These are phyloP conservation scores for Dolichopus griseipennis DNA, from an alignment of 2,888 invertebrate genomes.

Conservation along the genomic window DNA sequence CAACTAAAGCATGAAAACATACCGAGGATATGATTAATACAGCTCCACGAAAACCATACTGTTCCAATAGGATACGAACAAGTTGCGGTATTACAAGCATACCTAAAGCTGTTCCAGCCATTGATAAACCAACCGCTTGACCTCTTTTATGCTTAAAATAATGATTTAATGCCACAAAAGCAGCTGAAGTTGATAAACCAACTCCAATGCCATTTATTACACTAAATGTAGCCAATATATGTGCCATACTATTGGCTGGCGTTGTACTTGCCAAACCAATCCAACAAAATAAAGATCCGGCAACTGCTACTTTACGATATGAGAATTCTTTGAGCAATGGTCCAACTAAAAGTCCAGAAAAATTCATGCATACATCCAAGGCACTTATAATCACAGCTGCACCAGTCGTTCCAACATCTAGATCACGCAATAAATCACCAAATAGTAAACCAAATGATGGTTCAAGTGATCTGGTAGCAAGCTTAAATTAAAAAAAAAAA, in stretches of 20 bases:
- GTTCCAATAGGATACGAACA: conserved; percentile 54
- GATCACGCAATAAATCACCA: conserved; percentile 58
- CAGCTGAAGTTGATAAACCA: conserved; percentile 65
- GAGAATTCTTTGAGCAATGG: conserved; percentile 68
- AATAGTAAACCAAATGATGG: conserved; percentile 74
- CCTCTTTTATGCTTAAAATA: conserved; percentile 68
- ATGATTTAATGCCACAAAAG: conserved; percentile 70
- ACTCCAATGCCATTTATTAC: conserved; percentile 70
- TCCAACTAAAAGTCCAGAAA: conserved; percentile 68
- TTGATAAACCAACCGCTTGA: conserved; percentile 68
- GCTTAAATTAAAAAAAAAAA: conserved; percentile 46
- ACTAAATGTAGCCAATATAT: conserved; percentile 63
- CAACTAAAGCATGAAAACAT: conserved; percentile 59
- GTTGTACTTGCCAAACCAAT: conserved; percentile 59
- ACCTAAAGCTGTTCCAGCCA: conserved; percentile 72
- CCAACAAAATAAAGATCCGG: conserved; percentile 57
- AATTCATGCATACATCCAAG: conserved; percentile 67
- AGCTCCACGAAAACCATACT: conserved; percentile 58
- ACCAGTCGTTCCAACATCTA: conserved; percentile 65
- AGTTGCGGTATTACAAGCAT: conserved; percentile 73
- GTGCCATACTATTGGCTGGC: conserved; percentile 61
- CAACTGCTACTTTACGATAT: conserved; percentile 60
- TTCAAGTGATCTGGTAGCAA: conserved; percentile 70
- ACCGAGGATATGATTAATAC: conserved; percentile 59
- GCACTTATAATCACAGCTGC: conserved; percentile 68